These are phyloP conservation scores for Phataginus tricuspis DNA, from an alignment of 2,797 vertebrate genomes.

Conservation along the genomic window DNA sequence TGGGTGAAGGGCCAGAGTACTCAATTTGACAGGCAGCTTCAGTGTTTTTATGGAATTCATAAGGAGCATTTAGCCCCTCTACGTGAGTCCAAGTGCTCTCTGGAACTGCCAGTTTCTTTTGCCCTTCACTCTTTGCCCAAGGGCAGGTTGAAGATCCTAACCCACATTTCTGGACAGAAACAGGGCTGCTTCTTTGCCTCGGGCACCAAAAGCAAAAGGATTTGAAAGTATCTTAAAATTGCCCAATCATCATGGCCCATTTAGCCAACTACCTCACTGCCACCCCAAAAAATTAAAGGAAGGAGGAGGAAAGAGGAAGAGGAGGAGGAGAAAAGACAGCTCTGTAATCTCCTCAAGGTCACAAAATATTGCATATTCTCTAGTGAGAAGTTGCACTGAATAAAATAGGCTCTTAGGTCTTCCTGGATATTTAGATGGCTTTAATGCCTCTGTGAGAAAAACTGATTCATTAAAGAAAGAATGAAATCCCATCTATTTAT, in stretches of 20 bases:
- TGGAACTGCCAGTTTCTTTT: neutral
- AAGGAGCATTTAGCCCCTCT: neutral
- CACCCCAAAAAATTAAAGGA: neutral
- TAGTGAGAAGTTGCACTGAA: neutral
- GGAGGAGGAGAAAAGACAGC: neutral
- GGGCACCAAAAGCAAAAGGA: neutral
- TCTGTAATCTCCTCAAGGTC: neutral
- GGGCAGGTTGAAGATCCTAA: neutral
- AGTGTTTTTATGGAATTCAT: neutral
- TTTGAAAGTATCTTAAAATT: neutral
- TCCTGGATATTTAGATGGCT: neutral
- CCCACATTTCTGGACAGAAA: neutral
- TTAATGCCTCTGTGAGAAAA: neutral
- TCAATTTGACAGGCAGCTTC: conserved; percentile 55
- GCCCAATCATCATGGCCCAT: neutral
- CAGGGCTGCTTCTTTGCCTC: neutral
- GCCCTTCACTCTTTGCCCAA: neutral
- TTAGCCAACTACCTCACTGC: neutral
- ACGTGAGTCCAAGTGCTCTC: neutral
- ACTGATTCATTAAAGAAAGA: neutral
- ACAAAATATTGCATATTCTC: neutral
- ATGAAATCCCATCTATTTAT: neutral
- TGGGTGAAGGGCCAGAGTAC: conserved; percentile 39
- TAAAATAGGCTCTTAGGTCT: neutral
- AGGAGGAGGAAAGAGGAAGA: neutral